Base-by-base conservation (phyloP, 2,113 vertebrate genomes). In the Hemicordylus capensis region DNA sequence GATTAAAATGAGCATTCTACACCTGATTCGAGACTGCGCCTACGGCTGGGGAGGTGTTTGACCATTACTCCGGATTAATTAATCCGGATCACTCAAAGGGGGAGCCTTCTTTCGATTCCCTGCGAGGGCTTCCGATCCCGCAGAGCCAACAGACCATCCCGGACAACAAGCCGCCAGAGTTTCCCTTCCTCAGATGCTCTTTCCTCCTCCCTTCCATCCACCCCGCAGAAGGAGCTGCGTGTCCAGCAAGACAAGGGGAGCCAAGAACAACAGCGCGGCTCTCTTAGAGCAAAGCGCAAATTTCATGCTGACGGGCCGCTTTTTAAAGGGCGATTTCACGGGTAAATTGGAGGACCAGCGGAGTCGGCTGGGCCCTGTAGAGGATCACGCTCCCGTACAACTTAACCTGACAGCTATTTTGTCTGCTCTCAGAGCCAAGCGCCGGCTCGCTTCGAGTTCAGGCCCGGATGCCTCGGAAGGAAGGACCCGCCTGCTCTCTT, bases 281-380 rank as follows among this genome's bases (percentile, higher is more conserved):
- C 34, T 6, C 24, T 17, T 70, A 0, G 3, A 42, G 34, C 46
- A 39, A 26, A 26, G 28, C 14, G 15, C 37, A 17, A 12, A 22
- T 58, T 8, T 6, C 61, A 9, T 5, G 42, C 81, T 3, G 15
- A 6, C 15, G 24, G 26, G 2, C 56, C 5, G 4, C 0, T 46
- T n/a, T 22, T 48, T 42, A 51, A 5, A 0, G 1, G 31, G 70
- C 81, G 5, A 64, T 64, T 63, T 37, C 80, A 0, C 0, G 9
- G 4, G 12, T 22, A 89, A 19, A 19, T 79, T 4, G 19, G 26
- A 2, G 48, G 87, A 20, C 1, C 0, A 63, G 34, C 7, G 0
- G 37, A 69, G 54, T 56, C 31, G 31, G n/a, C 37, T 24, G 70
- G 48, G 70, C 24, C 28, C n/a, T 26, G 11, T 5, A 17, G 51